Evolutionary conservation across 2,888 invertebrate species (phyloP), one percentile per base, ranked within the genome.

Genomic region (Cosmorhoe ocellata): DNA sequence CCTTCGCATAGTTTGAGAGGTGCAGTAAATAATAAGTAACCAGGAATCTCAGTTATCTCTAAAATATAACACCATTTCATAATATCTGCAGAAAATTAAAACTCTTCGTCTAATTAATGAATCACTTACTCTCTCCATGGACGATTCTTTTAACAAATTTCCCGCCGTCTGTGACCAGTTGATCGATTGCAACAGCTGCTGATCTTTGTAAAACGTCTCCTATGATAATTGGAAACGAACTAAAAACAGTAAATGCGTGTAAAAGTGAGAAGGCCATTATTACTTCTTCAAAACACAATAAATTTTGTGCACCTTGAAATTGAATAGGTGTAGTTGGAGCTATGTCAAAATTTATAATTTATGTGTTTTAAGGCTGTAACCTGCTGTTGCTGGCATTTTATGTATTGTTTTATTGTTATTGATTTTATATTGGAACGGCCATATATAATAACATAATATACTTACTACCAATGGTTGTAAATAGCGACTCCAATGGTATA

Each of bases 1-100:
- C 79, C 78, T 8, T 77, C 69, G 57, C 81, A 81, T 8, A 87
- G 58, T 66, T 66, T 81, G 59, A 76, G 84, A 8, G 87, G 86
- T 13, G 86, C 86, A 39, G 86, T 87, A 55, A 88, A 88, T 50
- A 76, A 50, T 53, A 86, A 66, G 30, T 70, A 59, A 39, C 61
- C 71, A 1, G 81, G 79, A 27, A 42, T 67, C 18, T 60, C 33
- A 37, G 58, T 28, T 43, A 64, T 53, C 49, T 70, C 84, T 86
- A 83, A 71, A 84, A 82, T 66, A 27, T 36, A 51, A 51, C 13
- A 45, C 31, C 11, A 14, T 40, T 51, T 45, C 18, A 36, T 55
- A 49, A 43, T 39, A 31, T 11, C 31, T 44, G 27, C 45, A 46
- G 31, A 39, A 38, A 42, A 42, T 39, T 34, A 46, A 46, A 41